These are phyloP conservation scores for Euzetes globulus DNA, from an alignment of 2,888 invertebrate species.

Conservation along the genomic window DNA sequence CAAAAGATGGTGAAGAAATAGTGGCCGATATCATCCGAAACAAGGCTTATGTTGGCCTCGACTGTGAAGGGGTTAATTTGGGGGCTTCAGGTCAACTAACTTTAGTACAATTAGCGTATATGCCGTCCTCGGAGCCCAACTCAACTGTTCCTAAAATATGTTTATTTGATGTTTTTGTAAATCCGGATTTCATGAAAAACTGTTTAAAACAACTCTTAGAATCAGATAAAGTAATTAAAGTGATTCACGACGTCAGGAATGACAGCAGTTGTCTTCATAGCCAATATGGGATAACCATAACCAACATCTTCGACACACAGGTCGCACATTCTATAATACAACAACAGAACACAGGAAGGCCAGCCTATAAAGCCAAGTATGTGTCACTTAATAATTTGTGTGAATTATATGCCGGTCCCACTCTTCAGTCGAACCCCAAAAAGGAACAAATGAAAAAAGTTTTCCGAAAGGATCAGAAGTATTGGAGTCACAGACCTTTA, in stretches of 20 bases:
- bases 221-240: slow-evolving; percentile 71
- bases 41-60: slow-evolving; percentile 61
- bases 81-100: slow-evolving; percentile 81
- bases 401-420: slow-evolving; percentile 73
- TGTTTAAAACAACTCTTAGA: slow-evolving; percentile 73
- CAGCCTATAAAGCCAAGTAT: slow-evolving; percentile 89
- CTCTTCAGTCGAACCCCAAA: slow-evolving; percentile 58
- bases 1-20: slow-evolving; percentile 65
- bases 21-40: slow-evolving; percentile 48
- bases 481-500: slow-evolving; percentile 73
- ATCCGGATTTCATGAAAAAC: slow-evolving; percentile 69
- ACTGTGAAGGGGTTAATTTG: slow-evolving; percentile 86
- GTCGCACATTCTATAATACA: slow-evolving; percentile 83
- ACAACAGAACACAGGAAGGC: slow-evolving; percentile 77
- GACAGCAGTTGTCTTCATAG: slow-evolving; percentile 77
- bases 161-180: slow-evolving; percentile 77
- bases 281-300: slow-evolving; percentile 73
- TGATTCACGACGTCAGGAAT: slow-evolving; percentile 83
- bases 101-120: slow-evolving; percentile 59
- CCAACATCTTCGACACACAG: slow-evolving; percentile 84
- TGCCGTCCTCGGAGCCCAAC: slow-evolving; percentile 48
- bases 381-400: slow-evolving; percentile 84
- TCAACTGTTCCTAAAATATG: slow-evolving; percentile 55
- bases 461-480: slow-evolving; percentile 50
- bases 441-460: slow-evolving; percentile 62